phyloP scores from a whole-genome alignment of 2,797 vertebrate genomes.

The Darevskia nairensis region DNA sequence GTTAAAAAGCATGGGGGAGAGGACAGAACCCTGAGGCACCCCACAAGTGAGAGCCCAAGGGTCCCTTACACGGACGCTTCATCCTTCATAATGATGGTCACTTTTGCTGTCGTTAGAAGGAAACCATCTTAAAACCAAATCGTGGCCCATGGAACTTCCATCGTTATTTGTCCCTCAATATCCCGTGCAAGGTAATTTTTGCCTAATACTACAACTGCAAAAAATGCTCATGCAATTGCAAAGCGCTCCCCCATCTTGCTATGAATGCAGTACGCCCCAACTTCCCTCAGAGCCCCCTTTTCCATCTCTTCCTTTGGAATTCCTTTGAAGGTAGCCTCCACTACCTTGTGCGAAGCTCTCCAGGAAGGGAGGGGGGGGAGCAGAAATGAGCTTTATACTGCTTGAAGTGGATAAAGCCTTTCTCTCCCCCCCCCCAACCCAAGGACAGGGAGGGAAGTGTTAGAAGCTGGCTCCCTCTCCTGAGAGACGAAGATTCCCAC shows the following conservation, averaged over 20 bases:
- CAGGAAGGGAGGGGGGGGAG: neutral
- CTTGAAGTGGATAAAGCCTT: neutral
- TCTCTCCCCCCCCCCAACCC: fast-evolving
- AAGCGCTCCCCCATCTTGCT: neutral
- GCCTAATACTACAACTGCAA: neutral
- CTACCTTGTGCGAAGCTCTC: fast-evolving
- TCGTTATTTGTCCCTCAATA: neutral
- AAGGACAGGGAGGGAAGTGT: neutral
- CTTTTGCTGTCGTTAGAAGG: neutral
- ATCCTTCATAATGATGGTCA: neutral
- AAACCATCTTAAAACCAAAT: neutral
- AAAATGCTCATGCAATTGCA: neutral
- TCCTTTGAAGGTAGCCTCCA: fast-evolving
- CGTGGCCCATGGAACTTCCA: too few species aligned
- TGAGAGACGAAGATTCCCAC: fast-evolving
- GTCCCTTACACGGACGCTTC: neutral
- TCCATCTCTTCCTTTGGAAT: fast-evolving
- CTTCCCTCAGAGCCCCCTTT: neutral
- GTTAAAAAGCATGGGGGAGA: too few species aligned
- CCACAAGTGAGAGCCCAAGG: too few species aligned
- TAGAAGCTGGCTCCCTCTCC: neutral
- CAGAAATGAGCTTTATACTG: fast-evolving
- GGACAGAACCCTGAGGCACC: too few species aligned
- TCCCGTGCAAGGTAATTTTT: neutral
- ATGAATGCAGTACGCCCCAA: neutral